Conservation (phyloP, 1,140 invertebrate genomes). For the Caenorhabditis tropicalis region DNA sequence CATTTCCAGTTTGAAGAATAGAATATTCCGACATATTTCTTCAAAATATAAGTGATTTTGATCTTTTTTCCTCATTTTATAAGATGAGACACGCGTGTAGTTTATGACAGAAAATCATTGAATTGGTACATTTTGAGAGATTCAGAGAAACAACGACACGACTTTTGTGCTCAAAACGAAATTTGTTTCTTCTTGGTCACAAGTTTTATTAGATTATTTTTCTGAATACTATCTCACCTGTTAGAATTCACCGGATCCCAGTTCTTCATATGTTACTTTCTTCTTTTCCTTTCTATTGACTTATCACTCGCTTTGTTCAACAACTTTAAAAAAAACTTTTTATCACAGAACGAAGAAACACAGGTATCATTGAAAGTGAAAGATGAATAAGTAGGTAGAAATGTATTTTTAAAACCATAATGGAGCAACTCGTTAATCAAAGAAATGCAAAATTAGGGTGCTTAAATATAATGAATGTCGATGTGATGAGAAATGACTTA, state of each 20-base stretch:
- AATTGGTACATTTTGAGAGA: too few relatives aligned
- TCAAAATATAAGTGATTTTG: background rate
- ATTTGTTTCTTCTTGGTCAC: too few relatives aligned
- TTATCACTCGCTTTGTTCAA: too few relatives aligned
- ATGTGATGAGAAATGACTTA: background rate
- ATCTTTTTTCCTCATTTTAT: background rate
- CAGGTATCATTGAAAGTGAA: background rate
- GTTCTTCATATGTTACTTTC: too few relatives aligned
- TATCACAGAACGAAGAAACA: background rate
- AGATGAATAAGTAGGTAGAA: background rate
- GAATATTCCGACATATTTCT: background rate
- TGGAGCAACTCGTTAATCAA: background rate
- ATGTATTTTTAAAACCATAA: background rate
- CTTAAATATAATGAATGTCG: background rate
- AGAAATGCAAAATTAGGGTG: background rate
- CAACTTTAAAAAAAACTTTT: too few relatives aligned
- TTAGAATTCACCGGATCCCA: too few relatives aligned
- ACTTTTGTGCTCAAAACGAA: too few relatives aligned
- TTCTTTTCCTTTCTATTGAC: too few relatives aligned
- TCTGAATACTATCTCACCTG: too few relatives aligned
- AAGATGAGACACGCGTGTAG: background rate
- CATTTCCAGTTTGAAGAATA: slow-evolving; percentile 18
- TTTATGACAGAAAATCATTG: background rate
- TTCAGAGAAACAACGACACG: too few relatives aligned
- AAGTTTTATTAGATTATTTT: too few relatives aligned